These are phyloP conservation scores for Himalopsyche tibetana DNA, from an alignment of 2,888 invertebrate species.

Conservation along the genomic window DNA sequence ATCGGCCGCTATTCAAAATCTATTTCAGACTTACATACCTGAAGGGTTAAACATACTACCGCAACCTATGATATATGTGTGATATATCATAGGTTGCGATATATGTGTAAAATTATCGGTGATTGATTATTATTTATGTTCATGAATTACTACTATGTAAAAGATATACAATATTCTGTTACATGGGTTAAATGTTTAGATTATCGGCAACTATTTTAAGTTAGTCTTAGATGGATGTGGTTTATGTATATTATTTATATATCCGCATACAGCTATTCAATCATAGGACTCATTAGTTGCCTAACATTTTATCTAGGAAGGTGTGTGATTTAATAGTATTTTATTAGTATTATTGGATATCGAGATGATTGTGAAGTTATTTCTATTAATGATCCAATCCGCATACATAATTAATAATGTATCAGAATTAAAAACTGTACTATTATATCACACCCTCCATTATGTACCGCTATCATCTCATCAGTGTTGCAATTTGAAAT, in stretches of 20 bases:
- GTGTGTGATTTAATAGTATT: not conserved
- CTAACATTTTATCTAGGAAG: conserved; percentile 17
- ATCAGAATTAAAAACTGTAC: not conserved
- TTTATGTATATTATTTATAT: conserved; percentile 31
- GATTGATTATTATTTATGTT: no score
- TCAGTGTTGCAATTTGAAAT: conserved; percentile 43
- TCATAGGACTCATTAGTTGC: conserved; percentile 27
- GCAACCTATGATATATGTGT: no score
- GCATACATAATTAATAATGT: not conserved
- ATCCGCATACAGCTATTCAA: conserved; percentile 38
- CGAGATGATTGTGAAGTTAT: not conserved
- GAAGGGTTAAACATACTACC: no score
- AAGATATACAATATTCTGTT: no score
- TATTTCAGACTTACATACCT: no score
- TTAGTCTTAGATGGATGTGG: conserved; percentile 31
- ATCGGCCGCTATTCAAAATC: no score
- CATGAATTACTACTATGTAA: no score
- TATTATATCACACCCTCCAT: conserved; percentile 1
- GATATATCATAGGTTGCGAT: no score
- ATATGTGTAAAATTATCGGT: no score
- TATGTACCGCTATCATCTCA: conserved; percentile 7
- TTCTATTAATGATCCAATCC: not conserved
- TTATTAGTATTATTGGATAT: not conserved
- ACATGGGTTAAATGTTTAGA: no score
- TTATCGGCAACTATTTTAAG: not conserved